These are phyloP conservation scores for Apomyelois bistriatella DNA, from an alignment of 2,888 invertebrate genomes.

Conservation along the genomic window DNA sequence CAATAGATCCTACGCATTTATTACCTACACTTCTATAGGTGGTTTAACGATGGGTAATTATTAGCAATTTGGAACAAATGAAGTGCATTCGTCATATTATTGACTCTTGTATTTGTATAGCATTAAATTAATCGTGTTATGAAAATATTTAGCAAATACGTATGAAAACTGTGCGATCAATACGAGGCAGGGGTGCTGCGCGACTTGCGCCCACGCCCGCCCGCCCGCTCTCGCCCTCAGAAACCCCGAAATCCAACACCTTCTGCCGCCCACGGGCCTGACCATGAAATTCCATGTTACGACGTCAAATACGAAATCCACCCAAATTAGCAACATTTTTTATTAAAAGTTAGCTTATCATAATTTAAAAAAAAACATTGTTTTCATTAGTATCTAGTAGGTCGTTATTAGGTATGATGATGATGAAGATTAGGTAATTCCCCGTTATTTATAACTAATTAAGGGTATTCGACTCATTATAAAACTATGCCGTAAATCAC, in stretches of 20 bases:
- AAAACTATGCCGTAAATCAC: background rate
- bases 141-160: conserved; percentile 61
- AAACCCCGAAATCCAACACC: conserved; percentile 51
- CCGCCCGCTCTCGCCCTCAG: conserved; percentile 34
- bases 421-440: too few relatives aligned
- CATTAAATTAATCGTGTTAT: conserved; percentile 32
- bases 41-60: too few relatives aligned
- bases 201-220: conserved; percentile 56
- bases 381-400: too few relatives aligned
- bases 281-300: conserved; percentile 39
- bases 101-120: background rate
- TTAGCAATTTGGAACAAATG: too few relatives aligned
- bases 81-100: background rate
- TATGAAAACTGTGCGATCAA: conserved; percentile 70
- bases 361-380: too few relatives aligned
- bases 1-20: too few relatives aligned
- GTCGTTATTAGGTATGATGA: too few relatives aligned
- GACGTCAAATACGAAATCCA: conserved; percentile 26
- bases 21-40: too few relatives aligned
- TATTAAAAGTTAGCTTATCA: too few relatives aligned
- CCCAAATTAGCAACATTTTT: background rate
- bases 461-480: too few relatives aligned
- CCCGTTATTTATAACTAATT: too few relatives aligned
- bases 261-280: conserved; percentile 54
- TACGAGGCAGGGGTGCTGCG: conserved; percentile 53